Base-by-base conservation (phyloP, 2,888 invertebrate genomes). In the Thelaira solivaga region DNA sequence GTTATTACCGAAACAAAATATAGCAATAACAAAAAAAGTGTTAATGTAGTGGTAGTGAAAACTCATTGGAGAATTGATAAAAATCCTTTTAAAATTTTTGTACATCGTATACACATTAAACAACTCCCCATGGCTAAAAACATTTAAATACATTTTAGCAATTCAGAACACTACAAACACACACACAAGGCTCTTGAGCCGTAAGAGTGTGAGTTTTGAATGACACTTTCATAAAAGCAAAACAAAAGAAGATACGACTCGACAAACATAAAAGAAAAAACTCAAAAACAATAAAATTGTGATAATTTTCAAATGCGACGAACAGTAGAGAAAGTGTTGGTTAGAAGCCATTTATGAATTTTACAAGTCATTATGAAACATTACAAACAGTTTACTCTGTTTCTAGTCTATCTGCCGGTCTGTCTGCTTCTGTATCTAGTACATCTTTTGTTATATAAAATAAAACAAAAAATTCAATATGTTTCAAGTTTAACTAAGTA, bases 1-100 rank as follows among this genome's bases (percentile, higher is more conserved):
- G 47, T 76, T 69, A 69, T 61, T 49, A 16, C 13, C 10, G n/a
- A 24, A 36, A 36, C 16, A 20, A 39, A n/a, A n/a, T n/a, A n/a
- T 29, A 16, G 31, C 22, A 47, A 36, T 8, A 36, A 22, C 26
- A 61, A 65, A 45, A 78, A 78, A 68, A 53, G 69, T 69, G 13
- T 64, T 78, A 69, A 74, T 74, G 64, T 69, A 53, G 18, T 65
- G 47, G 69, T n/a, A n/a, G n/a, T 61, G 74, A 69, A 78, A 51
- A 73, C 61, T 16, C 73, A 41, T 45, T 49, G 43, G 68, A 61
- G 74, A 73, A 64, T 74, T 78, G 77, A 74, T 78, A 74, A 69
- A 74, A 78, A 74, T 64, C 45, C 59, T 65, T 78, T 74, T 51
- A 34, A 39, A 43, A 16, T 24, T 20, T 16, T 29, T 31, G 1